Conservation (phyloP, 2,113 vertebrate genomes). For the Aldabrachelys gigantea region DNA sequence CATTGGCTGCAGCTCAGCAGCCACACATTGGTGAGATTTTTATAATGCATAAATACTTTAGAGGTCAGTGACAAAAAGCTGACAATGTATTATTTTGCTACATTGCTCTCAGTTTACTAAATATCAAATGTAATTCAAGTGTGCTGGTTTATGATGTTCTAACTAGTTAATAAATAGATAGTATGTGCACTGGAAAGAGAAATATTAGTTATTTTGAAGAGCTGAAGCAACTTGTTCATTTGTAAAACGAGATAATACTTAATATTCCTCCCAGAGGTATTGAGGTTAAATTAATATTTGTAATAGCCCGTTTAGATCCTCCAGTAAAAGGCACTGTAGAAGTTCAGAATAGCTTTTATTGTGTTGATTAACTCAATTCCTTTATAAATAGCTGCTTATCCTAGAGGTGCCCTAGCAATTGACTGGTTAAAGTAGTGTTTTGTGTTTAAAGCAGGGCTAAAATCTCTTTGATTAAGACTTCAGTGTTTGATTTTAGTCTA, state of each 20-base stretch:
- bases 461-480: not conserved
- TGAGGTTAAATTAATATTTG: not conserved
- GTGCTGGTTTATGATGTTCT: not conserved
- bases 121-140: not conserved
- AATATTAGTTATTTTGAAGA: not conserved
- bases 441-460: not conserved
- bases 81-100: not conserved
- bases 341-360: not conserved
- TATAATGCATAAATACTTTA: not conserved
- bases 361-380: not conserved
- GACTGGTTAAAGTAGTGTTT: not conserved
- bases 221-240: not conserved
- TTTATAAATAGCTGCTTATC: not conserved
- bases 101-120: not conserved
- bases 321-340: not conserved
- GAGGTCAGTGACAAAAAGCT: not conserved
- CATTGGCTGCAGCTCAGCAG: slow-evolving; percentile 95
- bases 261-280: not conserved
- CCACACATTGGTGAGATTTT: slow-evolving; percentile 91
- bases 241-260: not conserved
- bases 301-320: not conserved
- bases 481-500: not conserved
- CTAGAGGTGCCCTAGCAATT: not conserved
- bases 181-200: not conserved
- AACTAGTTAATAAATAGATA: not conserved